These are phyloP conservation scores for Drosophila limbata DNA, from an alignment of 2,888 invertebrate species.

Conservation along the genomic window DNA sequence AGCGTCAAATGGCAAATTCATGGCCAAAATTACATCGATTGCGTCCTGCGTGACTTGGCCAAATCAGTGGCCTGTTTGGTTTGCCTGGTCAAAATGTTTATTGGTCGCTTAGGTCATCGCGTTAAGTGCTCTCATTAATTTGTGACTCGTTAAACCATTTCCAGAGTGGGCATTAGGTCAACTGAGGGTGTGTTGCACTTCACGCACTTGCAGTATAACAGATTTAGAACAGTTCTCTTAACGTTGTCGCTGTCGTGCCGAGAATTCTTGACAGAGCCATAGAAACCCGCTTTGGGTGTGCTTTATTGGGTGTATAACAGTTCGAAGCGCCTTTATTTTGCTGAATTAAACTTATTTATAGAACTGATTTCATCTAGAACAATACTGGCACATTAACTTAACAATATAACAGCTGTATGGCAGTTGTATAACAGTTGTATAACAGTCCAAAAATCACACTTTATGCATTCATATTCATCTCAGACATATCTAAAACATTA, in stretches of 20 bases:
- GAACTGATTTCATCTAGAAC: not conserved
- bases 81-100: constrained; percentile 35
- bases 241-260: not conserved
- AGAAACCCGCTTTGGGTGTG: not conserved
- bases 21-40: constrained; percentile 42
- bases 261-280: constrained; percentile 4
- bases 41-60: constrained; percentile 66
- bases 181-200: constrained; percentile 47
- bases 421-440: not conserved
- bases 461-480: not conserved
- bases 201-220: constrained; percentile 18
- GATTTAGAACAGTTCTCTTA: constrained; percentile 5
- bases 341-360: not conserved
- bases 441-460: not conserved
- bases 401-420: constrained; percentile 17
- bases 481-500: not conserved
- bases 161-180: constrained; percentile 14
- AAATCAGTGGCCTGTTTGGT: constrained; percentile 54
- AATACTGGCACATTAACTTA: not conserved
- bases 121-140: constrained; percentile 58
- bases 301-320: constrained; percentile 1
- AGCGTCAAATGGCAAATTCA: constrained; percentile 45
- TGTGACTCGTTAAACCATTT: constrained; percentile 13
- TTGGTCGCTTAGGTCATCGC: constrained; percentile 64
- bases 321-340: not conserved